Evolutionary conservation across 2,113 vertebrate species (phyloP), one percentile per base, ranked within the genome.

Genomic region (Recurvirostra avosetta): DNA sequence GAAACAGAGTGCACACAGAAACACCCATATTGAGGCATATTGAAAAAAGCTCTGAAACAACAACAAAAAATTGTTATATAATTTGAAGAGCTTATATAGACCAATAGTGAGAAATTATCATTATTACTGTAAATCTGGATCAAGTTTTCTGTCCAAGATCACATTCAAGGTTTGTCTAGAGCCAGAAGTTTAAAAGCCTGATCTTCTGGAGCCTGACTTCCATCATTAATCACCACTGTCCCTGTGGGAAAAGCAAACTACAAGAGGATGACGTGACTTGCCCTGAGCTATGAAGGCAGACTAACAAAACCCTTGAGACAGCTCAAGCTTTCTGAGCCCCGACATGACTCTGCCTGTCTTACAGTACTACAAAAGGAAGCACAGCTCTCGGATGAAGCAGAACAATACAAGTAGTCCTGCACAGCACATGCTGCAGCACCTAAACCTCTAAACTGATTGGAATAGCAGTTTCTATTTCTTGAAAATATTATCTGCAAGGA

Each of bases 261-360:
- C 36, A 40, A 43, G 41, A 62, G 5, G 5, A 32, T 66, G 58
- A 53, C 43, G 36, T 36, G 22, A 67, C 9, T 53, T 72, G 6
- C 14, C 30, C 52, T 63, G 38, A 67, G 38, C 12, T 56, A 7
- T n/a, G 25, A 79, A 75, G 19, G 11, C 22, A 76, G 18, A 73
- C n/a, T 58, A 73, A 8, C 6, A 68, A 72, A 84, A 68, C 7
- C 7, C 19, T 81, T 75, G 55, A 76, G 32, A 53, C 7, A 84
- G n/a, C 12, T 34, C 49, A 84, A 36, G 36, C 68, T 94, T 83
- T 79, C 38, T 50, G 41, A 72, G 3, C 9, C 32, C 10, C 0
- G 0, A 21, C 9, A n/a, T 0, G 2, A 30, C 26, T 83, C 16
- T 4, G 2, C 4, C 7, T 73, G 9, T 56, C 12, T 56, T 70